phyloP scores from a whole-genome alignment of 2,113 vertebrate genomes.

The Neoarius graeffei region DNA sequence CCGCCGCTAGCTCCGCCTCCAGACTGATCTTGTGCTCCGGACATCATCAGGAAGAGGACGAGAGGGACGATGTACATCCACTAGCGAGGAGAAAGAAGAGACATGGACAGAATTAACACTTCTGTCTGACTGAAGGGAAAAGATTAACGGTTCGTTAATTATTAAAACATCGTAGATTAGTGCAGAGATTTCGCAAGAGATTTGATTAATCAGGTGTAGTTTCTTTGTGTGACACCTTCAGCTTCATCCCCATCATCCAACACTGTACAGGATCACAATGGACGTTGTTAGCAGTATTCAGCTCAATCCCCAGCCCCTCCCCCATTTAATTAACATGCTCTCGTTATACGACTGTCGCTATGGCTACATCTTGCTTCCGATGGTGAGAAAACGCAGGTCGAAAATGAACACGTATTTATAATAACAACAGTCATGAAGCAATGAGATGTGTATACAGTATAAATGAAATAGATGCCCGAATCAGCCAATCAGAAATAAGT shows the following conservation, averaged over 20 bases:
- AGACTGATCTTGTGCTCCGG: conserved; percentile 86
- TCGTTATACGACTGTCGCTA: background rate
- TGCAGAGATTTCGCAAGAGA: background rate
- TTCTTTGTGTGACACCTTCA: conserved; percentile 27
- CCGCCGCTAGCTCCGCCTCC: conserved; percentile 81
- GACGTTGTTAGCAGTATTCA: background rate
- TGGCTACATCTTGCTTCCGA: background rate
- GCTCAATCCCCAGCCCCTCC: background rate
- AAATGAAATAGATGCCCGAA: background rate
- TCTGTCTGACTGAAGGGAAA: background rate
- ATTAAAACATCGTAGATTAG: conserved; percentile 19
- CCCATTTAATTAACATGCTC: background rate
- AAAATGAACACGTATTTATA: background rate
- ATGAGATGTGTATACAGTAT: background rate
- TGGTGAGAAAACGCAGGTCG: background rate
- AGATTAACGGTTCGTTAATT: background rate
- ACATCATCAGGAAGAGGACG: conserved; percentile 95
- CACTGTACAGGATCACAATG: background rate
- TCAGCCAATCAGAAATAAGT: background rate
- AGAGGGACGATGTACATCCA: conserved; percentile 97
- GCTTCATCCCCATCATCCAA: conserved; percentile 27
- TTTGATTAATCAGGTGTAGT: background rate
- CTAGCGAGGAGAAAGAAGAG: conserved; percentile 62
- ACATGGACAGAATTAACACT: background rate
- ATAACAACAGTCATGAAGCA: background rate